A percentile compares a stretch with the other conserved stretches of the same genome.
These are phyloP conservation scores for Apodemus agrarius DNA, from an alignment of 2,797 vertebrate species.

Conservation along the genomic window DNA sequence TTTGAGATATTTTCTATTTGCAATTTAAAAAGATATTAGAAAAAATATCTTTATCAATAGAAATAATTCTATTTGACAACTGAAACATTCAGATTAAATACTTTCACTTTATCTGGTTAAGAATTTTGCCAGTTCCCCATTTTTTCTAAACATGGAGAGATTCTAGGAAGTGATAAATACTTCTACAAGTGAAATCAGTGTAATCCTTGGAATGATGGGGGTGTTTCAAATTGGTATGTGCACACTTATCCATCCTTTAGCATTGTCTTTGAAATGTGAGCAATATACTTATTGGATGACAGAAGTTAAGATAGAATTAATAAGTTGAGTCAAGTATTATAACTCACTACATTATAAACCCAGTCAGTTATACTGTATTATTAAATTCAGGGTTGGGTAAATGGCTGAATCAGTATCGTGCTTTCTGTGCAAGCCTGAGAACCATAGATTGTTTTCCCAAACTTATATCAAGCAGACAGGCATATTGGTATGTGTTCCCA, in stretches of 20 bases:
- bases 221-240: not conserved
- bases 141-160: not conserved
- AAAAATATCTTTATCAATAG: not conserved
- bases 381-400: not conserved
- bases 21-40: not conserved
- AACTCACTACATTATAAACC: not conserved
- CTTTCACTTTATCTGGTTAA: not conserved
- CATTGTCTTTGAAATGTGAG: not conserved
- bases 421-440: not conserved
- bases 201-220: not conserved
- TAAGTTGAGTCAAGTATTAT: not conserved
- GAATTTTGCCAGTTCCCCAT: not conserved
- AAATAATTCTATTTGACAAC: not conserved
- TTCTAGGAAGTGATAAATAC: not conserved
- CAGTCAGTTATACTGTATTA: not conserved
- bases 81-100: not conserved
- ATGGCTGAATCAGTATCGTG: not conserved
- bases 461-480: not conserved
- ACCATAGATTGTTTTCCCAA: not conserved
- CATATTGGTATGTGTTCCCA: not conserved
- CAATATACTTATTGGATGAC: not conserved
- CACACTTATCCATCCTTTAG: not conserved
- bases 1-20: conserved; percentile 15
- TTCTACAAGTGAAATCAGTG: not conserved
- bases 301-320: conserved; percentile 26